These are phyloP conservation scores for Vipera ursinii DNA, from an alignment of 2,797 vertebrate species.

Conservation along the genomic window DNA sequence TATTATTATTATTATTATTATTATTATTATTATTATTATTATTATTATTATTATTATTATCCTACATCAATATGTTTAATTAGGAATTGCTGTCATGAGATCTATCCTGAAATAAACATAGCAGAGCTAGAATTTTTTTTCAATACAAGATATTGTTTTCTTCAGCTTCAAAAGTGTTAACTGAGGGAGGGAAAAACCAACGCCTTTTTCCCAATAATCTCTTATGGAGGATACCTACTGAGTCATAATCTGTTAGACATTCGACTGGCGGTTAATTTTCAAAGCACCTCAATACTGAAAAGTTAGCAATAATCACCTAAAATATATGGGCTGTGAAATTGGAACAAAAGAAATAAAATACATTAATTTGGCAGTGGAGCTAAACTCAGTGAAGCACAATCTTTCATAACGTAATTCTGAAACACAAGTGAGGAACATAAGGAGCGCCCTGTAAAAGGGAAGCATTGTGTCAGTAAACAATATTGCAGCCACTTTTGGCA, in stretches of 20 bases:
- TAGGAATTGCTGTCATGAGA: background rate
- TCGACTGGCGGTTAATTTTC: constrained; percentile 56
- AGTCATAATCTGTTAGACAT: constrained; percentile 46
- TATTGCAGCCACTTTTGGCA: background rate
- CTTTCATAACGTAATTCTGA: constrained; percentile 40
- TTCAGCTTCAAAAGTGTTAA: background rate
- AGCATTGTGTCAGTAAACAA: constrained; percentile 41
- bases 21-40: no score
- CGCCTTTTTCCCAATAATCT: background rate
- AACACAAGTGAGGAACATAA: constrained; percentile 49
- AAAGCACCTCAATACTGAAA: constrained; percentile 52
- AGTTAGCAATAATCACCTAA: constrained; percentile 58
- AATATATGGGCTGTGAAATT: constrained; percentile 59
- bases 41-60: no score
- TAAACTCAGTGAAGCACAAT: constrained; percentile 63
- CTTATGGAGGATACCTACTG: constrained; percentile 10
- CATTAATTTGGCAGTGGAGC: constrained; percentile 58
- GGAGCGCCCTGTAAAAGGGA: constrained; percentile 35
- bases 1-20: no score
- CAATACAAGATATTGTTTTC: background rate
- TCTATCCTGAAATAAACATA: background rate
- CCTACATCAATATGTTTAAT: background rate
- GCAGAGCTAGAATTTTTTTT: background rate
- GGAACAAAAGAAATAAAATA: constrained; percentile 61
- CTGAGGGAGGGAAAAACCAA: background rate